These are phyloP conservation scores for Halictus ligatus DNA, from an alignment of 2,888 invertebrate genomes.

Conservation along the genomic window DNA sequence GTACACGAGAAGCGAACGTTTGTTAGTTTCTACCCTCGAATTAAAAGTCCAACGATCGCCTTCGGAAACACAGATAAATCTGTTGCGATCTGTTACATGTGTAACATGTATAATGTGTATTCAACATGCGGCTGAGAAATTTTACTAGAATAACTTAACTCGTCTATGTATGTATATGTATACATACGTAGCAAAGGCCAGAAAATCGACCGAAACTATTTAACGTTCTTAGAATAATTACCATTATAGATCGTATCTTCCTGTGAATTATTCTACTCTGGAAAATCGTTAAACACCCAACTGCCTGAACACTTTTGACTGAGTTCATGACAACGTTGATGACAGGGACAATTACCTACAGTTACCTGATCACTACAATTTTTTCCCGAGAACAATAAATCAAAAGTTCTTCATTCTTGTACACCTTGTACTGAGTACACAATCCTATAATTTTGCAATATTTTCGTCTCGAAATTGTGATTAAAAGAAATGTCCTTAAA, in stretches of 20 bases:
- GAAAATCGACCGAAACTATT: neutral
- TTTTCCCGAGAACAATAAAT: too few relatives aligned
- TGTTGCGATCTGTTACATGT: conserved; percentile 5
- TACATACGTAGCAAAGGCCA: neutral
- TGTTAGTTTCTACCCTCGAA: conserved; percentile 24
- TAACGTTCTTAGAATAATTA: neutral
- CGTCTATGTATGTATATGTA: neutral
- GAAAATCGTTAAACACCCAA: neutral
- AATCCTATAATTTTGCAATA: too few relatives aligned
- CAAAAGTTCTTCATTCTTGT: too few relatives aligned
- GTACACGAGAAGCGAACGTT: conserved; percentile 10
- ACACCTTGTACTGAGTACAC: too few relatives aligned
- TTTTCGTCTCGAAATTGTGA: too few relatives aligned
- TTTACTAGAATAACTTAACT: neutral
- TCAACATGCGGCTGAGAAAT: neutral
- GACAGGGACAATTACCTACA: too few relatives aligned
- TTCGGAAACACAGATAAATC: conserved; percentile 2
- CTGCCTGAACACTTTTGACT: neutral
- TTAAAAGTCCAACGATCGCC: conserved; percentile 8
- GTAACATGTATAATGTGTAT: neutral
- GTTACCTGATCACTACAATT: too few relatives aligned
- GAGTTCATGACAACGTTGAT: too few relatives aligned
- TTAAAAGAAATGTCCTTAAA: too few relatives aligned
- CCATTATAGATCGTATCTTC: neutral
- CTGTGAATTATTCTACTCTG: neutral